Percentiles rank a stretch among this genome's conserved stretches.
Evolutionary conservation across 2,113 vertebrate genomes (phyloP).

Genomic region (Holacanthus passer): DNA sequence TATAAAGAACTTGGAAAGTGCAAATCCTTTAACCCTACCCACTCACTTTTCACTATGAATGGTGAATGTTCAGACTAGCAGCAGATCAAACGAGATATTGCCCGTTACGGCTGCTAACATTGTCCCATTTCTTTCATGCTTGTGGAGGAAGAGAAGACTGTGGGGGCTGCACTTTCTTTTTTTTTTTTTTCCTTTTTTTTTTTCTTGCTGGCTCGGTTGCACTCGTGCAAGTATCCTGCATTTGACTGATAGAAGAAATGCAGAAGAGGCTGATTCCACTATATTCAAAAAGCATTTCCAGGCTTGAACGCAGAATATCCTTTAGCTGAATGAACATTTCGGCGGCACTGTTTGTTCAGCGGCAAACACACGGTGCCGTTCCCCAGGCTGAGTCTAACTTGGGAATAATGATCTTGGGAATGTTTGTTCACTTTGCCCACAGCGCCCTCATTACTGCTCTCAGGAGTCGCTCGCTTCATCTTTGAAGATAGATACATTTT

Average conservation of each 20-base stretch:
- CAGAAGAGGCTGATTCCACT: conserved; percentile 33
- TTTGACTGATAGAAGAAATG: conserved; percentile 35
- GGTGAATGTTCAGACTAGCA: conserved; percentile 9
- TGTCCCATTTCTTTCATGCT: conserved; percentile 10
- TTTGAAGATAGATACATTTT: conserved; percentile 66
- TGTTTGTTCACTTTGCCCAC: conserved; percentile 74
- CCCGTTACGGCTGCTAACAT: background rate
- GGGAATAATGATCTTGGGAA: conserved; percentile 74
- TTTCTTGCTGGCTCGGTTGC: background rate
- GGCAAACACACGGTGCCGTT: conserved; percentile 34
- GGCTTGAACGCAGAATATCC: conserved; percentile 33
- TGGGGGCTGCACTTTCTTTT: background rate
- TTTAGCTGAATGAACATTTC: conserved; percentile 46
- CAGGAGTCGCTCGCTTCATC: conserved; percentile 59
- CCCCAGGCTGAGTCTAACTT: conserved; percentile 68
- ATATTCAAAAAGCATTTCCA: conserved; percentile 47
- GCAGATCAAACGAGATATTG: conserved; percentile 39
- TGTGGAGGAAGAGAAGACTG: background rate
- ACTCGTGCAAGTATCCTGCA: background rate
- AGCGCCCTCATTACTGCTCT: conserved; percentile 69
- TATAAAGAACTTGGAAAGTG: conserved; percentile 26
- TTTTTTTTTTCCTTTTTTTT: too few relatives aligned
- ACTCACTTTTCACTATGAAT: conserved; percentile 12
- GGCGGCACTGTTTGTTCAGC: conserved; percentile 63
- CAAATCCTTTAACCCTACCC: conserved; percentile 27